Base-by-base conservation (phyloP, 2,797 vertebrate genomes). In the Catamblyrhynchus diadema region DNA sequence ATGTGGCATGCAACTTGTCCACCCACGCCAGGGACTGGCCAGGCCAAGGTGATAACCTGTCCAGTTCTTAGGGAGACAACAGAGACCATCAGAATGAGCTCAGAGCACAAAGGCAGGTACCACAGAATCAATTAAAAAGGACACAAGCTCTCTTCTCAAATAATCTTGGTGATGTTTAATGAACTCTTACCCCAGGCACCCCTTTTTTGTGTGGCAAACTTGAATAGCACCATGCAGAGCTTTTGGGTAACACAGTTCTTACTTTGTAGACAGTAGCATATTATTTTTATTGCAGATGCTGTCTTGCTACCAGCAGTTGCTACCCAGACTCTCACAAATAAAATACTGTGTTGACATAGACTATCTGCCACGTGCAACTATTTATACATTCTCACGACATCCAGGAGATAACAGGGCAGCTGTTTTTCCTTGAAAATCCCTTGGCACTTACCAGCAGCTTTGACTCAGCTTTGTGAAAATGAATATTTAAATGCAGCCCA, bases 391-490 rank as follows among this genome's bases (percentile, higher is more conserved):
- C 54, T 85, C 35, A 59, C 50, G 74, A 75, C 14, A 54, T 79
- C 91, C 56, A 32, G 65, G 64, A 95, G 81, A 86, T 88, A 70
- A n/a, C 48, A 96, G 84, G 93, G 56, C 51, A 51, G 74, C 67
- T 90, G 39, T 39, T 94, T 95, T 93, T 60, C 81, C 79, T 93
- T 97, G 89, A 97, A 96, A 96, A 94, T 89, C 67, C 83, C 44
- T 77, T 59, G 87, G 90, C 82, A 80, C 87, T 96, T 86, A 80
- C 84, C 88, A 74, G 84, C 65, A 80, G 82, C 82, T 97, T 96
- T 94, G 81, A 85, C 73, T 93, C 78, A 86, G 53, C 71, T 89
- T 84, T 12, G 15, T 73, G 72, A 67, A 94, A 96, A 95, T 51
- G 5, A 88, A 51, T 78, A 86, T 81, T 87, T 94, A 95, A 96